phyloP scores from a whole-genome alignment of 2,888 invertebrate genomes.

The Euplexia lucipara region DNA sequence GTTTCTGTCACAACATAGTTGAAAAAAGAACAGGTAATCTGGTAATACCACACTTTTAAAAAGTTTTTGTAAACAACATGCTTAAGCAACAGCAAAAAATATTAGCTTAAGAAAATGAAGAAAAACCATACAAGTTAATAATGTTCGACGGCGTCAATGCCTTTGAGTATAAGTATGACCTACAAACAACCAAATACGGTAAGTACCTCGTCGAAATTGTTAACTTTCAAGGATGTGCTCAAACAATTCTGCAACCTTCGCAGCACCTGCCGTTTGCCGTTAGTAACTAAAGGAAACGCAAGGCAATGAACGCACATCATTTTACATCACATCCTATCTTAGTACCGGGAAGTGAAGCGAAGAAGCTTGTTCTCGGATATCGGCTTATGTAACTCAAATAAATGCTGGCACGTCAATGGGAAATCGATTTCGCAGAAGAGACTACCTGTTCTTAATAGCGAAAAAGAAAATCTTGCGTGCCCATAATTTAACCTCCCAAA shows the following conservation, averaged over 20 bases:
- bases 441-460: neutral
- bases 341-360: conserved; percentile 59
- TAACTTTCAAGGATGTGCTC: conserved; percentile 57
- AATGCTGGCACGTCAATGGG: neutral
- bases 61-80: neutral
- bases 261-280: conserved; percentile 32
- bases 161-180: conserved; percentile 29
- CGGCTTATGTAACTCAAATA: conserved; percentile 38
- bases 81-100: conserved; percentile 8
- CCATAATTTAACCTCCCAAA: conserved; percentile 15
- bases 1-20: neutral
- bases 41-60: conserved; percentile 9
- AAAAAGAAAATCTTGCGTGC: neutral
- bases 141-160: conserved; percentile 7
- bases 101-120: conserved; percentile 17
- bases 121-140: conserved; percentile 31
- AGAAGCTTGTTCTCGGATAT: conserved; percentile 50
- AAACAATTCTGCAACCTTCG: conserved; percentile 56
- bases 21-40: conserved; percentile 3
- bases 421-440: conserved; percentile 4
- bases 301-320: conserved; percentile 57
- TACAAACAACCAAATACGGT: conserved; percentile 32
- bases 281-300: conserved; percentile 62
- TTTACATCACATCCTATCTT: conserved; percentile 59
- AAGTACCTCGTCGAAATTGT: conserved; percentile 36